Percentiles rank a stretch among this genome's conserved stretches.
phyloP scores from a whole-genome alignment of 2,113 vertebrate species.

The Chaenogobius annularis region DNA sequence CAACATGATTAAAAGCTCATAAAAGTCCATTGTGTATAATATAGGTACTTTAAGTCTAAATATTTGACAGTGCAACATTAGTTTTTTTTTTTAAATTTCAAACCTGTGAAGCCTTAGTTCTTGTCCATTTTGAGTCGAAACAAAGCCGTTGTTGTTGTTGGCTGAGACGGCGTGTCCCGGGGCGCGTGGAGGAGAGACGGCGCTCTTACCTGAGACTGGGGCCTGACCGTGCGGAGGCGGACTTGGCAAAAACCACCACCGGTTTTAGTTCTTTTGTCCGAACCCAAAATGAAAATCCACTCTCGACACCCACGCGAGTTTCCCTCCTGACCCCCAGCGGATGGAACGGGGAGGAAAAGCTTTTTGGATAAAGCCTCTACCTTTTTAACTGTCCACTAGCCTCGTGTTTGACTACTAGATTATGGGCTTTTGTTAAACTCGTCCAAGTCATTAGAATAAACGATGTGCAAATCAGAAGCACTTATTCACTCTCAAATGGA shows the following conservation, averaged over 20 bases:
- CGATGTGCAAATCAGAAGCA: background rate
- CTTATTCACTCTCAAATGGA: conserved; percentile 4
- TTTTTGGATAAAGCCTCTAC: background rate
- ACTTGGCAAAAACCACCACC: conserved; percentile 10
- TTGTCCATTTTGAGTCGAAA: conserved; percentile 12
- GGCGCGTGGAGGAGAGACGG: conserved; percentile 1
- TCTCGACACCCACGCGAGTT: conserved; percentile 15
- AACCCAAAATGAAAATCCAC: conserved; percentile 6
- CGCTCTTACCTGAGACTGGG: conserved; percentile 19
- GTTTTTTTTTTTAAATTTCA: too few relatives aligned
- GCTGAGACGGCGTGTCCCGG: conserved; percentile 24
- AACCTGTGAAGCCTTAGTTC: background rate
- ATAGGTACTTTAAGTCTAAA: too few relatives aligned
- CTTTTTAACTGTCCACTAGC: background rate
- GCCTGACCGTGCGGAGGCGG: conserved; percentile 37
- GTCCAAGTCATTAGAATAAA: background rate
- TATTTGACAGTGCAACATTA: too few relatives aligned
- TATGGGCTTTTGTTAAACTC: background rate
- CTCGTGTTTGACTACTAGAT: background rate
- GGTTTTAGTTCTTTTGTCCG: conserved; percentile 15
- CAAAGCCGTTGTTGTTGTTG: background rate
- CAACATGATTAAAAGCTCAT: too few relatives aligned
- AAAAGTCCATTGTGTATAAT: too few relatives aligned
- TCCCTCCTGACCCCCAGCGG: conserved; percentile 12
- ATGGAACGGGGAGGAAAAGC: background rate